Evolutionary conservation across 1,140 invertebrate species (phyloP).

Genomic region (Myzus persicae): DNA sequence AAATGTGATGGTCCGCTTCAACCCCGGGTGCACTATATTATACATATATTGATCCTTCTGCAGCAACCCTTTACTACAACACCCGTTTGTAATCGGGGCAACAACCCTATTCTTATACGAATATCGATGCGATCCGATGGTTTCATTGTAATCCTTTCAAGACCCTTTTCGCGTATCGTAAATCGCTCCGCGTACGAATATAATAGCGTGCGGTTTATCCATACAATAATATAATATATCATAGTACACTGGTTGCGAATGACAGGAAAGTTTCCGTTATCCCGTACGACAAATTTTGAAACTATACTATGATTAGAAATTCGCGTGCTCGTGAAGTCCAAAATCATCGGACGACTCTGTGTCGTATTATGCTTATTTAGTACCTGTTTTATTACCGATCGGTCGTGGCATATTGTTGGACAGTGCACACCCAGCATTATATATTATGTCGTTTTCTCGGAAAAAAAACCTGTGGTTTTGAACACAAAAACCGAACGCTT

Average conservation of each 20-base stretch:
- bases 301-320: background rate
- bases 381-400: background rate
- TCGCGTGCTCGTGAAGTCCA: background rate
- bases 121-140: background rate
- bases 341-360: background rate
- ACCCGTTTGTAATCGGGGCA: constrained; percentile 34
- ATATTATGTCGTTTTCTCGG: background rate
- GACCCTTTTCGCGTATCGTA: constrained; percentile 31
- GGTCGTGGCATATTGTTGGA: background rate
- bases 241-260: background rate
- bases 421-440: too few species aligned
- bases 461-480: constrained; percentile 16
- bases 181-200: background rate
- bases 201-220: background rate
- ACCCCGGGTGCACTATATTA: background rate
- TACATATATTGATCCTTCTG: background rate
- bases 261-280: background rate
- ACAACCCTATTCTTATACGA: constrained; percentile 11
- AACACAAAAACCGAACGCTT: background rate
- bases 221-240: background rate
- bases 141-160: constrained; percentile 33
- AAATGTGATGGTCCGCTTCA: background rate
- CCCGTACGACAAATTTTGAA: background rate
- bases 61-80: constrained; percentile 38
- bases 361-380: background rate